phyloP scores from a whole-genome alignment of 2,113 vertebrate genomes.

The Alligator mississippiensis region DNA sequence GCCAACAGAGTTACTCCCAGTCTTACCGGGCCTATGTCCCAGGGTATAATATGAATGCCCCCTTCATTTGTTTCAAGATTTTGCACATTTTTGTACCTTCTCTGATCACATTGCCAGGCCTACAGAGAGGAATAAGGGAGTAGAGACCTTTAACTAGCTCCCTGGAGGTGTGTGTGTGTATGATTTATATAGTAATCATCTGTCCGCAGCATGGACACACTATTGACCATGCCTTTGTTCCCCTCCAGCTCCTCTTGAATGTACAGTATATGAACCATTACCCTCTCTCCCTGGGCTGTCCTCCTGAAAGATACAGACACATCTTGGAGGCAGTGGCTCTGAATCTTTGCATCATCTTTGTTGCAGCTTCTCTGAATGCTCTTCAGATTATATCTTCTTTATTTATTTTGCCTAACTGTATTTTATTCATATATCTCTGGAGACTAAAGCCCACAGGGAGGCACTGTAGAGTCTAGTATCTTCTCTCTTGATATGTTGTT shows the following conservation, averaged over 20 bases:
- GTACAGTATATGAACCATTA: conserved; percentile 47
- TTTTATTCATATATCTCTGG: not conserved
- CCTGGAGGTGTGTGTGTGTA: conserved; percentile 51
- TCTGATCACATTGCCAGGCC: not conserved
- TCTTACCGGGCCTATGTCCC: not conserved
- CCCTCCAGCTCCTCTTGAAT: conserved; percentile 64
- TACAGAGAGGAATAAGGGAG: not conserved
- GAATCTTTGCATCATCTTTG: conserved; percentile 6
- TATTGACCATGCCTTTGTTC: conserved; percentile 64
- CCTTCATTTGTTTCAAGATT: not conserved
- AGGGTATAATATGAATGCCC: not conserved
- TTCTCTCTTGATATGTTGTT: not conserved
- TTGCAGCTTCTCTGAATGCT: conserved; percentile 5
- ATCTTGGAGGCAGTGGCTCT: conserved; percentile 17
- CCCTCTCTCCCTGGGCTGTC: conserved; percentile 60
- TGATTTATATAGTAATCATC: conserved; percentile 71
- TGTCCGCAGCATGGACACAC: conserved; percentile 63
- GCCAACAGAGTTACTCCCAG: not conserved
- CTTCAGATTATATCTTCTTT: conserved; percentile 35
- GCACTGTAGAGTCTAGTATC: not conserved
- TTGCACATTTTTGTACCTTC: not conserved
- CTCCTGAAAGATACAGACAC: conserved; percentile 46
- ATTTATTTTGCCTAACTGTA: not conserved
- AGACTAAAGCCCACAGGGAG: not conserved
- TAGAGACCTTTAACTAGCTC: not conserved